Conservation (phyloP, 2,113 vertebrate genomes). For the Nannospalax galili region DNA sequence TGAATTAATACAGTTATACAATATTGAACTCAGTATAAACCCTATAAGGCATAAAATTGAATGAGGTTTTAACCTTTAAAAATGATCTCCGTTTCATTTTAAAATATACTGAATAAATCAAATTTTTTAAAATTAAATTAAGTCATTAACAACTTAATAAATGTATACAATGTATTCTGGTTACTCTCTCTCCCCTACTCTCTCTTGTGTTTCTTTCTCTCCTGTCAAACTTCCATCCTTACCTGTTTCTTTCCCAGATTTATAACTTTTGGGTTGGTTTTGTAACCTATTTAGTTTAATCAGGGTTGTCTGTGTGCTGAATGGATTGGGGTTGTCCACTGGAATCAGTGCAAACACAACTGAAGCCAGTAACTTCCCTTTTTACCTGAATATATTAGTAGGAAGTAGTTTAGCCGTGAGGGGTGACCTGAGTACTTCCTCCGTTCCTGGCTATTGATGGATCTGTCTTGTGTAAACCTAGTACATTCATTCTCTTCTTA, state of each 20-base stretch:
- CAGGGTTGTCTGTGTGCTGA: neutral
- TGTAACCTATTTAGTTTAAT: neutral
- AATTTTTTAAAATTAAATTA: neutral
- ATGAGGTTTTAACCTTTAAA: too few relatives aligned
- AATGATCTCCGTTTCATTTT: too few relatives aligned
- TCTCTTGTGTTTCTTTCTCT: neutral
- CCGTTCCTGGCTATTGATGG: neutral
- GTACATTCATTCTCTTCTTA: too few relatives aligned
- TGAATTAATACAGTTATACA: too few relatives aligned
- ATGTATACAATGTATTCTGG: neutral
- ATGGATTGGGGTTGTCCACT: too few relatives aligned
- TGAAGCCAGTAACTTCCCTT: neutral
- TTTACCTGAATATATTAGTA: neutral
- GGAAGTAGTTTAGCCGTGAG: neutral
- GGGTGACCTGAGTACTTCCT: too few relatives aligned
- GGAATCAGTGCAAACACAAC: neutral
- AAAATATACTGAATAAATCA: too few relatives aligned
- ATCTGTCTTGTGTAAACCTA: neutral
- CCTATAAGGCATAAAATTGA: too few relatives aligned
- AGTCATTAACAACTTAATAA: too few relatives aligned
- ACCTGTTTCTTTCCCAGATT: neutral
- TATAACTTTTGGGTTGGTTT: neutral
- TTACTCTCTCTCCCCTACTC: too few relatives aligned
- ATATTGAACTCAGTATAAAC: too few relatives aligned
- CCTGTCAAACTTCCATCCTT: too few relatives aligned